phyloP scores from a whole-genome alignment of 2,797 vertebrate genomes.

The Pteropus rufus region DNA sequence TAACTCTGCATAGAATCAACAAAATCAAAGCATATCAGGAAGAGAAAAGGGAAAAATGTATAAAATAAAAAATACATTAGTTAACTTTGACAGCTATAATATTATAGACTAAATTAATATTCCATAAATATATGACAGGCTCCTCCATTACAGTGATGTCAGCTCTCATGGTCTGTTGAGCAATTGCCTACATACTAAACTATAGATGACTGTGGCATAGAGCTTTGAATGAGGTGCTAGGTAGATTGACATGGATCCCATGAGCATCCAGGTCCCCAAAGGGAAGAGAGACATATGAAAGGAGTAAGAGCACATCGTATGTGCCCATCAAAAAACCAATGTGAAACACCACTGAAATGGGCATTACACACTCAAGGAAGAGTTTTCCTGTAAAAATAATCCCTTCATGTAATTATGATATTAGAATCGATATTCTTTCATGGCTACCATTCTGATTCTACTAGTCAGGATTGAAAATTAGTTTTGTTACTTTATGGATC shows the following conservation, averaged over 20 bases:
- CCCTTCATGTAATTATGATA: background rate
- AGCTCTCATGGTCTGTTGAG: slow-evolving; percentile 55
- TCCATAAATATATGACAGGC: slow-evolving; percentile 64
- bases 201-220: background rate
- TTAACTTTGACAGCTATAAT: slow-evolving; percentile 61
- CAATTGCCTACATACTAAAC: slow-evolving; percentile 51
- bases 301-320: background rate
- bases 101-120: slow-evolving; percentile 72
- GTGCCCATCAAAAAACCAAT: background rate
- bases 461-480: background rate
- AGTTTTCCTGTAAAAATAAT: background rate
- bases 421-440: background rate
- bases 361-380: background rate
- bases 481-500: background rate
- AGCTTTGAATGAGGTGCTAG: background rate
- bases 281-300: background rate
- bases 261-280: background rate
- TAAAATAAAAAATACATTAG: slow-evolving; percentile 53
- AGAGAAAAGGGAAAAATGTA: slow-evolving; percentile 27
- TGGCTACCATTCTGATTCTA: background rate
- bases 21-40: slow-evolving; percentile 35
- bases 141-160: slow-evolving; percentile 68
- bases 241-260: background rate
- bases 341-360: background rate
- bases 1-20: background rate